Evolutionary conservation across 2,113 vertebrate species (phyloP), one percentile per base, ranked within the genome.

Genomic region (Cheilinus undulatus): DNA sequence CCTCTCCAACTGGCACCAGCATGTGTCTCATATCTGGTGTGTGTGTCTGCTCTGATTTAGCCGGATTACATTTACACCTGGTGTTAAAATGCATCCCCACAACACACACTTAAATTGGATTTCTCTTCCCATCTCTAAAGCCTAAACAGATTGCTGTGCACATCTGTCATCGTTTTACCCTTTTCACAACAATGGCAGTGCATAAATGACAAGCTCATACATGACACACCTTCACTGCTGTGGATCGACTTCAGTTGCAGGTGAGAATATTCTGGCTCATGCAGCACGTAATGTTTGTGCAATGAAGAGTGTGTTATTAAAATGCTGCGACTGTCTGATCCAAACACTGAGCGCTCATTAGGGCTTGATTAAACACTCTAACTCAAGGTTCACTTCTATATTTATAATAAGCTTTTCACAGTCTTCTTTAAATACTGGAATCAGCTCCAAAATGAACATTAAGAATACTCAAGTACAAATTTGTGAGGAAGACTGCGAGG

Each of bases 61-160:
- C 46, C 0, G 28, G 79, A 88, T 88, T 79, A 85, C 73, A 63
- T 58, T 81, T 77, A 76, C 79, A 90, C 84, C 86, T 85, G 79
- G 60, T 69, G 72, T 68, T 87, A 64, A 80, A 84, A 83, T 65
- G 76, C 60, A 62, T 6, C 80, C 20, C 65, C 27, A 38, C 32
- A 57, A 68, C 51, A 46, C 54, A 61, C 62, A 70, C 73, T 82
- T 75, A 80, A 71, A 75, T 65, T 51, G 59, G 70, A 78, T 86
- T 75, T 74, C 46, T 80, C 45, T 24, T 63, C 45, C 60, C 42
- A 17, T 64, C 45, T 32, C 50, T 40, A 30, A 70, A 73, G 69
- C 69, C 38, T 77, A 49, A 51, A 34, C 78, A 83, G 53, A 83
- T 76, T 81, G 76, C 66, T 69, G 46, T 3, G 8, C 68, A 83